A percentile compares a stretch with the other conserved stretches of the same genome.
These are phyloP conservation scores for Lucilia sericata DNA, from an alignment of 1,140 invertebrate genomes.

Conservation along the genomic window DNA sequence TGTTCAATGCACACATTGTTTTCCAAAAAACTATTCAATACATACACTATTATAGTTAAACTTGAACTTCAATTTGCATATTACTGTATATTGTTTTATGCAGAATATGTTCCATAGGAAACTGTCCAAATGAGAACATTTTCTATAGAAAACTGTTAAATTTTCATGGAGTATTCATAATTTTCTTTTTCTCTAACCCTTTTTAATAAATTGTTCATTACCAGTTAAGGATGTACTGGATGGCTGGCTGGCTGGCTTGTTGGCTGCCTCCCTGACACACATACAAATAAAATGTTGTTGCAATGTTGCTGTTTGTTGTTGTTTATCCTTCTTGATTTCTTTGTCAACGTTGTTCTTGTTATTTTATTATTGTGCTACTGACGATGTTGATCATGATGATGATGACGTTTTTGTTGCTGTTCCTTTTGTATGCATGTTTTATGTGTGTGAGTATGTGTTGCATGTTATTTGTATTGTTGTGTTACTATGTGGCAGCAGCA, in stretches of 20 bases:
- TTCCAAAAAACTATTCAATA: too few species aligned
- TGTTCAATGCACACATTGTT: too few species aligned
- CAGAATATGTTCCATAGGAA: too few species aligned
- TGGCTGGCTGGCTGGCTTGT: too few species aligned
- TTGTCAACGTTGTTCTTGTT: slow-evolving; percentile 43
- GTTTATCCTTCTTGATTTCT: slow-evolving; percentile 39
- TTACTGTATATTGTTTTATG: too few species aligned
- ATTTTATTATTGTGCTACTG: background rate
- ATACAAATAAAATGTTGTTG: background rate
- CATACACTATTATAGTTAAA: too few species aligned
- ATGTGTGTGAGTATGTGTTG: slow-evolving; percentile 30
- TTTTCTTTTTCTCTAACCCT: background rate
- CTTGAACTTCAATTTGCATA: too few species aligned
- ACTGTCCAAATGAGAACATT: too few species aligned
- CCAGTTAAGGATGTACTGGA: slow-evolving; percentile 29
- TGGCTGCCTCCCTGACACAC: background rate
- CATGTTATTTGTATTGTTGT: slow-evolving; percentile 20
- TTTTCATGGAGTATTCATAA: too few species aligned
- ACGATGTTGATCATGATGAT: background rate
- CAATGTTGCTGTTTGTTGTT: background rate
- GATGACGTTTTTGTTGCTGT: slow-evolving; percentile 1
- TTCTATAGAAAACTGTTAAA: too few species aligned
- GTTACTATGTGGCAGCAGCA: slow-evolving; percentile 42
- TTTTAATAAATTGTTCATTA: background rate
- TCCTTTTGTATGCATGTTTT: slow-evolving; percentile 25